phyloP scores from a whole-genome alignment of 1,140 invertebrate species.

The Bilobella aurantiaca region DNA sequence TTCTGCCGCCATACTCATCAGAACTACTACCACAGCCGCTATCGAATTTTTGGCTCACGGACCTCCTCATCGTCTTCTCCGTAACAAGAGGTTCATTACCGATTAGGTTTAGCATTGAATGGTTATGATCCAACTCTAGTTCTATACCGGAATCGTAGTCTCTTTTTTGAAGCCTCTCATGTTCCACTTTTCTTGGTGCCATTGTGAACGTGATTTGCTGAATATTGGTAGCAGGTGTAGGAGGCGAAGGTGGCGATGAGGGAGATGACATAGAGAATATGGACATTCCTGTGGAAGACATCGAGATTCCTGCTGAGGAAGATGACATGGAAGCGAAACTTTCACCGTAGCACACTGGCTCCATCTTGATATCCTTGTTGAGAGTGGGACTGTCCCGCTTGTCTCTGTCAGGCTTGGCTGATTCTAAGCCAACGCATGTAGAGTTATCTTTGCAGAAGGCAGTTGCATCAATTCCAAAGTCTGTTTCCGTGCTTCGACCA shows the following conservation, averaged over 20 bases:
- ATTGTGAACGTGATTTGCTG: not conserved
- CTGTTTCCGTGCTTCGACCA: not conserved
- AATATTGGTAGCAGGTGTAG: not conserved
- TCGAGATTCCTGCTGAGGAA: not conserved
- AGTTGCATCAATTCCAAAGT: slow-evolving; percentile 3
- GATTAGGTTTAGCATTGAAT: not conserved
- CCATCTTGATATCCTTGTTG: not conserved
- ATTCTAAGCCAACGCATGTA: not conserved
- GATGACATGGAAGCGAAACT: not conserved
- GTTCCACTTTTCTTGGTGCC: not conserved
- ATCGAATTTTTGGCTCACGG: slow-evolving; percentile 11
- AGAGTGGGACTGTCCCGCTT: not conserved
- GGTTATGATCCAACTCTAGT: not conserved
- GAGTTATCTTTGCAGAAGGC: not conserved
- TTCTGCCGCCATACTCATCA: not conserved
- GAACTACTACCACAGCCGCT: slow-evolving; percentile 7
- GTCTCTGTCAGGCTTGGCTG: not conserved
- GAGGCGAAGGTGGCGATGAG: not conserved
- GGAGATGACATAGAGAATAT: not conserved
- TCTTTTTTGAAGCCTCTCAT: not conserved
- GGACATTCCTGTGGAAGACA: not conserved
- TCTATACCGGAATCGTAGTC: slow-evolving; percentile 13
- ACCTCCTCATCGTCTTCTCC: slow-evolving; percentile 1
- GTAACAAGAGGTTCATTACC: not conserved
- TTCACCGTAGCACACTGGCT: not conserved